Base-by-base conservation (phyloP, 1,140 invertebrate genomes). In the Drosophila nebulosa region DNA sequence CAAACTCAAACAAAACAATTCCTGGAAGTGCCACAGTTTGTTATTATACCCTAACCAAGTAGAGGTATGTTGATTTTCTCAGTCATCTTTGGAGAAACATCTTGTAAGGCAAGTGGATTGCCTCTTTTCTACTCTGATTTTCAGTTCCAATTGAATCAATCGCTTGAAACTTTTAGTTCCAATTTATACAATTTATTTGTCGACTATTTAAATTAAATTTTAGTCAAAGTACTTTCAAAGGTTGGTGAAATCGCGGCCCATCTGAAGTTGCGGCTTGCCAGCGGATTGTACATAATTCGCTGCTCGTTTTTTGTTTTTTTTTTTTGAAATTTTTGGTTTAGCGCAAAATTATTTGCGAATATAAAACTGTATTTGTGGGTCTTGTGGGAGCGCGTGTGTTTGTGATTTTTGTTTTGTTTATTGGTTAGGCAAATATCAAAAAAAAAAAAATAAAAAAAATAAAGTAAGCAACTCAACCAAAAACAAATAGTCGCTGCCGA, bases 1-100 rank as follows among this genome's bases (percentile, higher is more conserved):
- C 30, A 22, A 58, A n/a, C 65, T 53, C 72, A 62, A 75, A 68
- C 72, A 75, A 75, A 75, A 62, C 71, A 75, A 68, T 75, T 75
- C 72, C 74, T 59, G 72, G 72, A 75, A 75, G 74, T 75, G 71
- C 64, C 68, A 68, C 52, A 46, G 16, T 46, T 46, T 46, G 39
- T 46, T 46, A 46, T 21, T 46, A 16, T 18, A 9, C 39, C 18
- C 30, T 32, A 32, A 3, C 7, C 16, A 46, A 9, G 21, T 21
- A 21, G 6, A 46, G 39, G 18, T 21, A 21, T 46, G 21, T 46
- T 21, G 16, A 21, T 18, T 46, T 3, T 42, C 7, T 18, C 0
- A 42, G n/a, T 42, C 0, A 42, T 16, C 16, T 42, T 39, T 2
- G 6, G 6, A 27, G 7, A 27, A 27, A 0, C 5, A 6, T 36